A percentile compares a stretch with the other conserved stretches of the same genome.
Evolutionary conservation across 2,113 vertebrate genomes (phyloP).

Genomic region (Brienomyrus longianalis): DNA sequence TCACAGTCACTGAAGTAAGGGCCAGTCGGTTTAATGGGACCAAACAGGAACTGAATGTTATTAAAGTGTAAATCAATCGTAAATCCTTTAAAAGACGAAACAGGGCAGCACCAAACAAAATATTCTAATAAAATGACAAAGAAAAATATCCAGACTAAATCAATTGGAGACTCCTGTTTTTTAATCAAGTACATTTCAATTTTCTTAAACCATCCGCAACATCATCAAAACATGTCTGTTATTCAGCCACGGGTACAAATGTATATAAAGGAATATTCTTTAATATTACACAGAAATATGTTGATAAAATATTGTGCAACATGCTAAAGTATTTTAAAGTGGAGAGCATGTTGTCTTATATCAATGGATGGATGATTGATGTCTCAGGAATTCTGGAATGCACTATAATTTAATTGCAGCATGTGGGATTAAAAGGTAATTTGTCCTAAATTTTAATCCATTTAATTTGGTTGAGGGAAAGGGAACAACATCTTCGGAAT

Average conservation of each 20-base stretch:
- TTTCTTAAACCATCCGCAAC: not conserved
- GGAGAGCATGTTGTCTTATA: constrained; percentile 18
- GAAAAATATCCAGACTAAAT: constrained; percentile 21
- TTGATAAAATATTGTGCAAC: not conserved
- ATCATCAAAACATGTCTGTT: not conserved
- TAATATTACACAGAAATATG: not conserved
- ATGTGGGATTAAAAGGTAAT: constrained; percentile 39
- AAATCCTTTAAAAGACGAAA: constrained; percentile 37
- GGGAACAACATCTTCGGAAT: constrained; percentile 33
- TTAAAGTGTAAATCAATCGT: constrained; percentile 32
- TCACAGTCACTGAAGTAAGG: constrained; percentile 13
- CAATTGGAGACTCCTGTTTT: constrained; percentile 9
- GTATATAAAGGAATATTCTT: not conserved
- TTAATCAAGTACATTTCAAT: constrained; percentile 4
- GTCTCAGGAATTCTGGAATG: constrained; percentile 31
- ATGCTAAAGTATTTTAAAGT: constrained; percentile 24
- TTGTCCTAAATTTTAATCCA: constrained; percentile 38
- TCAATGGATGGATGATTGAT: constrained; percentile 28
- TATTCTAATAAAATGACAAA: constrained; percentile 24
- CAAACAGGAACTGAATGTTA: constrained; percentile 16
- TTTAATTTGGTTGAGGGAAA: constrained; percentile 35
- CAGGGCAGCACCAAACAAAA: constrained; percentile 7
- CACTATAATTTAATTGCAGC: constrained; percentile 40
- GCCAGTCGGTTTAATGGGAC: constrained; percentile 21
- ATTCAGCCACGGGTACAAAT: not conserved